Percentiles rank a stretch among this genome's conserved stretches.
Evolutionary conservation across 2,797 vertebrate genomes (phyloP).

Genomic region (Pogoniulus pusillus): DNA sequence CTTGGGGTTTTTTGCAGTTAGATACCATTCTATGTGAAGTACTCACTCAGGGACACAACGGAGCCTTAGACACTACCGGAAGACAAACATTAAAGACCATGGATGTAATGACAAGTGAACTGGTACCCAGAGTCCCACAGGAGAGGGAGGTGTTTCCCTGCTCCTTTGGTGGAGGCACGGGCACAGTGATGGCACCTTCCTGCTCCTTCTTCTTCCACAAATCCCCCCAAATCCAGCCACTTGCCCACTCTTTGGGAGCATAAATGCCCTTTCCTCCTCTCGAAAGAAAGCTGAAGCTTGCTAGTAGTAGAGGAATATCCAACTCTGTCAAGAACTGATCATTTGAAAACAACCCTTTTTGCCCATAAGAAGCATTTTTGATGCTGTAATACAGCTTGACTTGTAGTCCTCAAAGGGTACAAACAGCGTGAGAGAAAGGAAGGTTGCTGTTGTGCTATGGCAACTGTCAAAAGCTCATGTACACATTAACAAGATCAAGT

Average conservation of each 20-base stretch:
- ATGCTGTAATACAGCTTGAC: not conserved
- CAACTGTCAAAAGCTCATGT: not conserved
- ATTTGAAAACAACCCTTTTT: not conserved
- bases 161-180: not conserved
- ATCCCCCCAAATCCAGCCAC: not conserved
- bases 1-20: not conserved
- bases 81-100: not conserved
- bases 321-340: not conserved
- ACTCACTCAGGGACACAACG: not conserved
- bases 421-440: not conserved
- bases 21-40: not conserved
- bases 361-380: not conserved
- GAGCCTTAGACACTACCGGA: not conserved
- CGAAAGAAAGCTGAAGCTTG: not conserved
- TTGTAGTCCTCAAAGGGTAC: not conserved
- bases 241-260: not conserved
- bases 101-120: not conserved
- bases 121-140: not conserved
- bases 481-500: slow-evolving; percentile 17
- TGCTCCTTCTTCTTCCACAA: not conserved
- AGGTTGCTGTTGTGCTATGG: not conserved
- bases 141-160: not conserved
- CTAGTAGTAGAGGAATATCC: not conserved
- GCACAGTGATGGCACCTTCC: not conserved
- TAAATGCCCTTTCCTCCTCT: not conserved